phyloP scores from a whole-genome alignment of 53 echinoderm and acorn worm species.

The Echinometra lucunter region DNA sequence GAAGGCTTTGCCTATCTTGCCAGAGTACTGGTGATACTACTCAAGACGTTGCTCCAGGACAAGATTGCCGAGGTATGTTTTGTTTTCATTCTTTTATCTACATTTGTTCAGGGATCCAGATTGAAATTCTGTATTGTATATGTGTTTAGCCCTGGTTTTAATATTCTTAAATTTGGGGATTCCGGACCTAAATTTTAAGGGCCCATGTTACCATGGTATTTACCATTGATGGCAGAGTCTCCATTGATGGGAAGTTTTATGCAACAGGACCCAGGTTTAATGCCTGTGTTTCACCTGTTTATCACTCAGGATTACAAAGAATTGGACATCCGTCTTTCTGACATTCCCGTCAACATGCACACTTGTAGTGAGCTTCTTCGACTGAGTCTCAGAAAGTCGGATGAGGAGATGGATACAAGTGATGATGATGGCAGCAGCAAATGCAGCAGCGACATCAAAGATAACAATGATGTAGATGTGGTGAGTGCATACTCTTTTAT shows the following conservation, averaged over 20 bases:
- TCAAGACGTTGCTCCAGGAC: conserved; percentile 91
- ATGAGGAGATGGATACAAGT: conserved; percentile 73
- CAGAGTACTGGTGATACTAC: conserved; percentile 86
- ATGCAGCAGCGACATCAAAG: conserved; percentile 75
- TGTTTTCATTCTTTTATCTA: too few relatives aligned
- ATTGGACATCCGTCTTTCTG: conserved; percentile 80
- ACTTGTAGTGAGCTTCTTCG: conserved; percentile 89
- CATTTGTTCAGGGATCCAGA: too few relatives aligned
- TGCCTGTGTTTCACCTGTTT: neutral
- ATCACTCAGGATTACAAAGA: conserved; percentile 83
- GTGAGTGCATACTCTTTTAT: conserved; percentile 80
- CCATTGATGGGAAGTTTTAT: too few relatives aligned
- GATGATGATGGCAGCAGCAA: conserved; percentile 79
- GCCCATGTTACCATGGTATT: conserved; percentile 96
- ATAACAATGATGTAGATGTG: conserved; percentile 83
- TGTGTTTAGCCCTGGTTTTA: neutral
- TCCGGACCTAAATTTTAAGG: conserved; percentile 78
- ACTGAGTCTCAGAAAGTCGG: conserved; percentile 79
- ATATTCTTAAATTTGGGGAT: conserved; percentile 52
- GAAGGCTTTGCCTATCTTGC: conserved; percentile 93
- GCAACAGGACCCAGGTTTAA: neutral
- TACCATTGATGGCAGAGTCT: too few relatives aligned
- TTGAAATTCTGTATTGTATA: too few relatives aligned
- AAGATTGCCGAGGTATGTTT: conserved; percentile 87
- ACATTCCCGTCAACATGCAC: conserved; percentile 98